Conservation (phyloP, 2,797 vertebrate species). For the Echeneis naucrates region DNA sequence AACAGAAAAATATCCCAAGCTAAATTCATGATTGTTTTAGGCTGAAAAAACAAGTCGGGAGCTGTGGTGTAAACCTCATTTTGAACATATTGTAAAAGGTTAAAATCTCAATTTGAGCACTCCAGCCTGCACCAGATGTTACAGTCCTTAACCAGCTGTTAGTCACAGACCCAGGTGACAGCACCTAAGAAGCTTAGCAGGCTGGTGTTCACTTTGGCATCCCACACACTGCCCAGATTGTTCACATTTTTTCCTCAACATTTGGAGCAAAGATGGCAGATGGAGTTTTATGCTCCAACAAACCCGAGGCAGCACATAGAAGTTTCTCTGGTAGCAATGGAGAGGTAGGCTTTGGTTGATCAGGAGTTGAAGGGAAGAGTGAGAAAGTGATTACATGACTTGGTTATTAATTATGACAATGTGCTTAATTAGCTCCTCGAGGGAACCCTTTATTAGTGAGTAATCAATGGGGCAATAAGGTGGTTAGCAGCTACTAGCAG, state of each 20-base stretch:
- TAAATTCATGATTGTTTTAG: background rate
- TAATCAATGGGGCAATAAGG: conserved; percentile 61
- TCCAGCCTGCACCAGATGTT: conserved; percentile 42
- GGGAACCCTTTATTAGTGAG: conserved; percentile 52
- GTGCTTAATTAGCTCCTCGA: conserved; percentile 54
- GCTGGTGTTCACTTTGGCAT: conserved; percentile 2
- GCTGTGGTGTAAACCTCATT: background rate
- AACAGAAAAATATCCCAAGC: background rate
- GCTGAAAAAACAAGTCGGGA: background rate
- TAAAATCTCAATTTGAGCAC: background rate
- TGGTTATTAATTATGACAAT: conserved; percentile 58
- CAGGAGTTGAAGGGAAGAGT: conserved; percentile 26
- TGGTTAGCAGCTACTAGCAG: conserved; percentile 30
- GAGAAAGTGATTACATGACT: conserved; percentile 43
- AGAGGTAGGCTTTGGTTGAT: conserved; percentile 8
- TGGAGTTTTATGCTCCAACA: conserved; percentile 40
- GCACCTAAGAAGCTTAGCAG: conserved; percentile 3
- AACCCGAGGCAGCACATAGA: conserved; percentile 12
- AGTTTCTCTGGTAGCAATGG: conserved; percentile 16
- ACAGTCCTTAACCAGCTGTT: conserved; percentile 47
- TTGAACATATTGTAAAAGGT: background rate
- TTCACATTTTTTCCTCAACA: conserved; percentile 8
- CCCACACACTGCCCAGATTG: background rate
- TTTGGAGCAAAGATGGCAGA: conserved; percentile 41
- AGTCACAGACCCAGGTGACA: conserved; percentile 20